Conservation (phyloP, 2,113 vertebrate genomes). For the Platycercus adscitus region DNA sequence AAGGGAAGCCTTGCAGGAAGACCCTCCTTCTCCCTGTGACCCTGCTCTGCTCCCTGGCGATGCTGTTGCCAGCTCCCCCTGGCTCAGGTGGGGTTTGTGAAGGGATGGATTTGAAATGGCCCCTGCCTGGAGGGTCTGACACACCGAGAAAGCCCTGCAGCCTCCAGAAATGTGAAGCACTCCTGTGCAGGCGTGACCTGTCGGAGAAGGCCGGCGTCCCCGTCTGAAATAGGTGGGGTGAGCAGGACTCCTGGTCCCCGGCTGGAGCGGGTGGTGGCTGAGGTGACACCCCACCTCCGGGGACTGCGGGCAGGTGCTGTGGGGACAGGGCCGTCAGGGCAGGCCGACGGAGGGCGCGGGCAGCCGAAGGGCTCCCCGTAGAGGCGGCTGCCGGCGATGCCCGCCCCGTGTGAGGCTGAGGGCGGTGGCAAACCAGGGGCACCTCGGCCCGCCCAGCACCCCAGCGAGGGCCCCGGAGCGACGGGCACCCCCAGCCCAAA, state of each 20-base stretch:
- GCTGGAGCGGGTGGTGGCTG: background rate
- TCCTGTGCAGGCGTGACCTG: background rate
- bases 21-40: background rate
- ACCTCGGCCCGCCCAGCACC: background rate
- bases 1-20: background rate
- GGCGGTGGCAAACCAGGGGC: background rate
- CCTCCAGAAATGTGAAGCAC: accelerated
- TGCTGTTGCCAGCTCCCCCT: background rate
- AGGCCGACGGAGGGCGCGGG: background rate
- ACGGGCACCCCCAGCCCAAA: background rate
- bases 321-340: background rate
- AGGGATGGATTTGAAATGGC: background rate
- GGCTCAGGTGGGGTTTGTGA: background rate
- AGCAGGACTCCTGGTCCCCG: background rate
- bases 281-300: background rate
- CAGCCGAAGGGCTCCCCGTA: background rate
- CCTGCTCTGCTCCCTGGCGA: accelerated
- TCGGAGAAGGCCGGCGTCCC: background rate
- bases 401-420: background rate
- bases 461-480: background rate
- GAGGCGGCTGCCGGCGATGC: background rate
- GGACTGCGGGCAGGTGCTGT: background rate
- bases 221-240: background rate
- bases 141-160: background rate
- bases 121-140: background rate